Evolutionary conservation across 2,113 vertebrate genomes (phyloP).

Genomic region (Saguinus imperator): DNA sequence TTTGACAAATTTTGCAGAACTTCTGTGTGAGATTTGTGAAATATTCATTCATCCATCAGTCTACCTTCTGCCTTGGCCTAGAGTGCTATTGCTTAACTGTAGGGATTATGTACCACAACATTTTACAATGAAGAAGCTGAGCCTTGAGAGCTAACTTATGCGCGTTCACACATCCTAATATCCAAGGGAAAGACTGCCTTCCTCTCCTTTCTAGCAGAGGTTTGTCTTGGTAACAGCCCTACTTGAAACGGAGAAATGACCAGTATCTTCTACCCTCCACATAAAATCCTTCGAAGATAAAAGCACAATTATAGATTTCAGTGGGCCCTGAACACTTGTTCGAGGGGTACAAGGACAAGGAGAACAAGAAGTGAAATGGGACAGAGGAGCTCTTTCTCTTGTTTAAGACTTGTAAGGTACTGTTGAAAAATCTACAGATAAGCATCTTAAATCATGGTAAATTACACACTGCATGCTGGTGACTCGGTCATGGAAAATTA

Average conservation of each 20-base stretch:
- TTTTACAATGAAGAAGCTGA: neutral
- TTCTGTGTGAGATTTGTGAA: neutral
- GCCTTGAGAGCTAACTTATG: neutral
- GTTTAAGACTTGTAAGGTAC: constrained; percentile 79
- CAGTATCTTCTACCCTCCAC: neutral
- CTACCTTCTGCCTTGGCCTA: neutral
- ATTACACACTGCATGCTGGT: constrained; percentile 88
- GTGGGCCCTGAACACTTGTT: constrained; percentile 4
- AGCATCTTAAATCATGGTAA: constrained; percentile 89
- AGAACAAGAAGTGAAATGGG: constrained; percentile 50
- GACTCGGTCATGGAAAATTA: constrained; percentile 90
- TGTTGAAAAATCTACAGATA: constrained; percentile 83
- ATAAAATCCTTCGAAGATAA: neutral
- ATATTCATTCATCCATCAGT: neutral
- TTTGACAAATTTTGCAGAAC: neutral
- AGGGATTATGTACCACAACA: neutral
- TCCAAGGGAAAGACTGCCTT: neutral
- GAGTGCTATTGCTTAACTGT: neutral
- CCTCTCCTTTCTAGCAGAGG: neutral
- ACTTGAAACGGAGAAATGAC: neutral
- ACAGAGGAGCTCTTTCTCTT: constrained; percentile 55
- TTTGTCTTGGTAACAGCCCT: neutral
- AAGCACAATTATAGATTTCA: neutral
- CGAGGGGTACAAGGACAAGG: neutral
- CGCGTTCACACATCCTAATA: neutral